phyloP scores from a whole-genome alignment of 2,888 invertebrate genomes.

The Drosophila robusta region DNA sequence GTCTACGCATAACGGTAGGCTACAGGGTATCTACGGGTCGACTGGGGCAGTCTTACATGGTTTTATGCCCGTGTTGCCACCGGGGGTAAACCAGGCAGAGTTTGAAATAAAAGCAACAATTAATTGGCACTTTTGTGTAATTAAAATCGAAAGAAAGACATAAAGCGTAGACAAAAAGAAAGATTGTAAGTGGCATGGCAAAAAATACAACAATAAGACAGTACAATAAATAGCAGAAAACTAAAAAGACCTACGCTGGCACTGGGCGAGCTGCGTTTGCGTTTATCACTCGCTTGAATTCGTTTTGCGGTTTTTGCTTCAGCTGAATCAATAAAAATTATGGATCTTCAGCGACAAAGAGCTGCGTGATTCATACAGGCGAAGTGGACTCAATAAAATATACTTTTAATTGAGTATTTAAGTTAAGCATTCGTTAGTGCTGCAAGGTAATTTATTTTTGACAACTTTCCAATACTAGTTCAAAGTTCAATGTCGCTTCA shows the following conservation, averaged over 20 bases:
- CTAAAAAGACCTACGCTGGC: conserved; percentile 14
- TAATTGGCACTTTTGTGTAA: conserved; percentile 77
- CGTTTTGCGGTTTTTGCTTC: conserved; percentile 33
- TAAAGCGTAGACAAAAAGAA: conserved; percentile 53
- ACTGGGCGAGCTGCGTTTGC: conserved; percentile 27
- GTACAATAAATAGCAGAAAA: conserved; percentile 10
- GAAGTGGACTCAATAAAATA: conserved; percentile 1
- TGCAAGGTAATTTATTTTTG: no score
- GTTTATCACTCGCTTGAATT: conserved; percentile 35
- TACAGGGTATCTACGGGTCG: not conserved
- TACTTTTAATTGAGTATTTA: not conserved
- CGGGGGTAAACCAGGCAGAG: conserved; percentile 20
- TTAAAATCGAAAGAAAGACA: conserved; percentile 70
- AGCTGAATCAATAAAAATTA: conserved; percentile 36
- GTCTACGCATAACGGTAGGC: no score
- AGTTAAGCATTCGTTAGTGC: not conserved
- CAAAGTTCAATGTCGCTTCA: not conserved
- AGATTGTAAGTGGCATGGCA: conserved; percentile 28
- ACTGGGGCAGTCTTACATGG: not conserved
- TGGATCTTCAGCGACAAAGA: conserved; percentile 11
- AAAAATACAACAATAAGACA: conserved; percentile 8
- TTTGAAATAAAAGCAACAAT: conserved; percentile 55
- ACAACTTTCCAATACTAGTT: no score
- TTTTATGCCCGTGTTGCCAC: conserved; percentile 9
- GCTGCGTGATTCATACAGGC: conserved; percentile 37